Conservation (phyloP, 2,888 invertebrate species). For the Clistopyga incitator region DNA sequence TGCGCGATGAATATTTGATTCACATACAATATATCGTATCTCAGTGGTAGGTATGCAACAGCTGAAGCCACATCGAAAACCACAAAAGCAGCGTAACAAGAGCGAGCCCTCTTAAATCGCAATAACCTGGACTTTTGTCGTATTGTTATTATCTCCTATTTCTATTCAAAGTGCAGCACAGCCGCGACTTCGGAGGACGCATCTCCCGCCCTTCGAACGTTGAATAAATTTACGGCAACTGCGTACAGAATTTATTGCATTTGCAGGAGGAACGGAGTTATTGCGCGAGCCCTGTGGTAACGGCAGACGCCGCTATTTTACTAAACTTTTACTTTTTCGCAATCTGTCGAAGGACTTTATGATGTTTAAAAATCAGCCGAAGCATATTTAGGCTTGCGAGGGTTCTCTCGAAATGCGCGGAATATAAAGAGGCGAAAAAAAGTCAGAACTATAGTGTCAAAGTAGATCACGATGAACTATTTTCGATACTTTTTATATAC, state of each 20-base stretch:
- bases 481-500: too few species aligned
- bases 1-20: conserved; percentile 18
- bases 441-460: too few species aligned
- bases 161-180: conserved; percentile 27
- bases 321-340: conserved; percentile 5
- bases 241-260: conserved; percentile 46
- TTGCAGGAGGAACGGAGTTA: conserved; percentile 10
- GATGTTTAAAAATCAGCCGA: not conserved
- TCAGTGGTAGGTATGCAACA: not conserved
- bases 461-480: too few species aligned
- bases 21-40: not conserved
- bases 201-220: conserved; percentile 6
- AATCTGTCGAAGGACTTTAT: not conserved
- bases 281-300: conserved; percentile 23
- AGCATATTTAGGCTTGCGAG: not conserved
- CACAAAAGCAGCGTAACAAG: not conserved
- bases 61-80: not conserved
- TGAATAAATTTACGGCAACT: conserved; percentile 35
- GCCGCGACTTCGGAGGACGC: conserved; percentile 3
- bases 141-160: conserved; percentile 38
- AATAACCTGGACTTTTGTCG: conserved; percentile 29
- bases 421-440: too few species aligned
- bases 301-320: conserved; percentile 16
- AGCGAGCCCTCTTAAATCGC: conserved; percentile 30
- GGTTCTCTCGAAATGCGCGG: too few species aligned